Conservation (phyloP, 2,888 invertebrate genomes). For the Temnothorax unifasciatus region DNA sequence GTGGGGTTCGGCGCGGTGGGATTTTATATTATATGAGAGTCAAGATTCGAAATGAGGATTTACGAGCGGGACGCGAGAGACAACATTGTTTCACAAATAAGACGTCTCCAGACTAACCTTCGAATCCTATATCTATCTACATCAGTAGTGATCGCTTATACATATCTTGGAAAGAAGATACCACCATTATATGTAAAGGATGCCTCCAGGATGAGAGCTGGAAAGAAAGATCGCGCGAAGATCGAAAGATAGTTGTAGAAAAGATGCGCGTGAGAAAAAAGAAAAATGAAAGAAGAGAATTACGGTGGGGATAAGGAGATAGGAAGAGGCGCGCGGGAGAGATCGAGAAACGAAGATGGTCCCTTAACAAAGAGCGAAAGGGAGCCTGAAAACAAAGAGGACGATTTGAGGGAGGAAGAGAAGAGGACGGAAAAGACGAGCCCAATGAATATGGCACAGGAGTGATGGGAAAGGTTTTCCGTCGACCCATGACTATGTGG, state of each 20-base stretch:
- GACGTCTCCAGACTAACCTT: slow-evolving; percentile 80
- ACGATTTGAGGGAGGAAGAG: slow-evolving; percentile 10
- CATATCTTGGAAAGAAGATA: slow-evolving; percentile 5
- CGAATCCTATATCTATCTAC: slow-evolving; percentile 55
- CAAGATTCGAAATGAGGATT: slow-evolving; percentile 85
- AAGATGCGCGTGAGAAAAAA: background rate
- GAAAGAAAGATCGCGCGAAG: slow-evolving; percentile 33
- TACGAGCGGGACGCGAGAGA: slow-evolving; percentile 82
- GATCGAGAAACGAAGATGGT: slow-evolving; percentile 39
- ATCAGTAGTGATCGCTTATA: slow-evolving; percentile 47
- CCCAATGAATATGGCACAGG: slow-evolving; percentile 39
- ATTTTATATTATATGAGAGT: slow-evolving; percentile 86
- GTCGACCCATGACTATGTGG: slow-evolving; percentile 60
- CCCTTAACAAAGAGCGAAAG: slow-evolving; percentile 33
- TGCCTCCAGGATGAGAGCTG: background rate
- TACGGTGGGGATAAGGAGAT: slow-evolving; percentile 53
- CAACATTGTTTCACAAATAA: slow-evolving; percentile 85
- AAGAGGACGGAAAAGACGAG: slow-evolving; percentile 33
- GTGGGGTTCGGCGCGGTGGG: slow-evolving; percentile 70
- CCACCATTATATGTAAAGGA: background rate
- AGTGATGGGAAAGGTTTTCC: slow-evolving; percentile 60
- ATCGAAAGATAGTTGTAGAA: slow-evolving; percentile 41
- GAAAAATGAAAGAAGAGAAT: slow-evolving; percentile 47
- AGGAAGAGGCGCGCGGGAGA: slow-evolving; percentile 17
- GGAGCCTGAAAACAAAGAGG: slow-evolving; percentile 36